Base-by-base conservation (phyloP, 2,888 invertebrate species). In the Laothoe populi region DNA sequence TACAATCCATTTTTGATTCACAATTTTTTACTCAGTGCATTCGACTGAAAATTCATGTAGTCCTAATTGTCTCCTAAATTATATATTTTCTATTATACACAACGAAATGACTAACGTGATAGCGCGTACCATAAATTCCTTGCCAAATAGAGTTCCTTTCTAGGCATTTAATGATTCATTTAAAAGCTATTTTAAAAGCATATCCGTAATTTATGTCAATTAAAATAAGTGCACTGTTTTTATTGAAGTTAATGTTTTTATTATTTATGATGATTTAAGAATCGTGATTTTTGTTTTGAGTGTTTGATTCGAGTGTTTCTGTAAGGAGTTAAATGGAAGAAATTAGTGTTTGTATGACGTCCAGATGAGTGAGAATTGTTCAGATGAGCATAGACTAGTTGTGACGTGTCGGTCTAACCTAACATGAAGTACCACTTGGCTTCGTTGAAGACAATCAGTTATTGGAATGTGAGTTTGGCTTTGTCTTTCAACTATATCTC, bases 1-100 rank as follows among this genome's bases (percentile, higher is more conserved):
- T 53, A 60, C 60, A 60, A 48, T 46, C 60, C 38, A 53, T 42
- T 61, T 61, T 53, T 49, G 60, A 61, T 61, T 53, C 42, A 61
- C 49, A 35, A 53, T 13, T 61, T 61, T 60, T 61, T 61, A 42
- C 26, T 26, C 26, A 40, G 19, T 53, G 42, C 49, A 42, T 42
- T 61, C 48, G 23, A 13, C 42, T 26, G 31, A 40, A 61, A n/a
- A 61, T 40, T 53, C 49, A 61, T 61, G 42, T 61, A 40, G 42
- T 13, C 11, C 23, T 5, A 24, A 21, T 49, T 60, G 49, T 60
- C 53, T 60, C 24, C 42, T 11, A 60, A 19, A 19, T n/a, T n/a
- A 48, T 19, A 19, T 26, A 49, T 60, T 60, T 24, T 38, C 42
- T 26, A 31, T 61, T 61, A 13, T 40, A 46, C 44, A 31, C 23